phyloP scores from a whole-genome alignment of 2,797 vertebrate genomes.

The Channallabes apus region DNA sequence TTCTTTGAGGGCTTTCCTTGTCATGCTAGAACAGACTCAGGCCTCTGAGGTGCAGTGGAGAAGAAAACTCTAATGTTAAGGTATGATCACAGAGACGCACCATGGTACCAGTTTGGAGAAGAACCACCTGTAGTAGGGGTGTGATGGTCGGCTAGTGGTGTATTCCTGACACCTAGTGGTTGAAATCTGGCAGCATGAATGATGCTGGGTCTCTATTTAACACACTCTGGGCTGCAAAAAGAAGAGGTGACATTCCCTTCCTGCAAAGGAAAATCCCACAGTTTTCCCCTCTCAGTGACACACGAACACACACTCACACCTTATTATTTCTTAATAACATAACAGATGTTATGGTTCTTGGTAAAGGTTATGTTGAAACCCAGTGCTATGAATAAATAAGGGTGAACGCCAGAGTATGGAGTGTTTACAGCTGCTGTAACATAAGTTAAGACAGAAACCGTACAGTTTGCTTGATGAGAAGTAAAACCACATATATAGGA shows the following conservation, averaged over 20 bases:
- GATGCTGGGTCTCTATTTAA: neutral
- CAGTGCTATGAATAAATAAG: no score
- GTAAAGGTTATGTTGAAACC: no score
- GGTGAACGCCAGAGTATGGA: no score
- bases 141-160: neutral
- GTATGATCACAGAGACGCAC: neutral
- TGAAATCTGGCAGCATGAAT: neutral
- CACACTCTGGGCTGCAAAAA: no score
- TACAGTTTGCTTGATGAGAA: neutral
- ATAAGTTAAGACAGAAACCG: neutral
- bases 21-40: no score
- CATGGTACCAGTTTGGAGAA: neutral
- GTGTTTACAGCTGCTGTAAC: no score
- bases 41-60: neutral
- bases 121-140: no score
- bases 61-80: neutral
- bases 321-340: no score
- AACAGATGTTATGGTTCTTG: no score
- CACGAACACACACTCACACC: neutral
- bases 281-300: no score
- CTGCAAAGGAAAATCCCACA: neutral
- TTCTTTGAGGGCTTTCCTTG: no score
- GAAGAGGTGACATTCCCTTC: neutral
- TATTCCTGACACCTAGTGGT: slow-evolving; percentile 18
- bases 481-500: neutral